phyloP scores from a whole-genome alignment of 1,140 invertebrate genomes.

The Tigriopus japonicus region DNA sequence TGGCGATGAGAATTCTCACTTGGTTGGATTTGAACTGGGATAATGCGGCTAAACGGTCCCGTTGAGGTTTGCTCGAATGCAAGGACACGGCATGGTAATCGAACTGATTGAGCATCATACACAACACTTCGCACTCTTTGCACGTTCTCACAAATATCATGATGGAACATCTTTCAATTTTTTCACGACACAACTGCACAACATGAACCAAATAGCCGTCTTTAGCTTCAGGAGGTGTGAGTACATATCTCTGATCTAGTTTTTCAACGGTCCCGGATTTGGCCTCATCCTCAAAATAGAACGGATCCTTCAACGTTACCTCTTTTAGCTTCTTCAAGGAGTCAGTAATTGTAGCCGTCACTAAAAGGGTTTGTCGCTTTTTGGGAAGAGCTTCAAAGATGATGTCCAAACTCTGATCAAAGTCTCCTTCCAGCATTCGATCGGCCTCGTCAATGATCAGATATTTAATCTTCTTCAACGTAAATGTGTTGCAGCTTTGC shows the following conservation, averaged over 20 bases:
- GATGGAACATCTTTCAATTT: slow-evolving; percentile 52
- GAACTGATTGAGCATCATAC: slow-evolving; percentile 55
- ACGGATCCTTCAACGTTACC: slow-evolving; percentile 6
- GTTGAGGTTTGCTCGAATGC: slow-evolving; percentile 65
- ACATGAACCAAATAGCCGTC: slow-evolving; percentile 86
- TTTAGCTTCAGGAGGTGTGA: slow-evolving; percentile 69
- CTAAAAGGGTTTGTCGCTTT: slow-evolving; percentile 64
- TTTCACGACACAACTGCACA: slow-evolving; percentile 49
- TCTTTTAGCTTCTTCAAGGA: neutral
- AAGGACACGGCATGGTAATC: slow-evolving; percentile 69
- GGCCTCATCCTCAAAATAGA: slow-evolving; percentile 34
- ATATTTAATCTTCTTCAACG: slow-evolving; percentile 58
- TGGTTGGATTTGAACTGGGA: slow-evolving; percentile 67
- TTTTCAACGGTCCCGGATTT: slow-evolving; percentile 60
- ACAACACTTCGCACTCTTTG: slow-evolving; percentile 41
- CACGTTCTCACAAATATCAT: slow-evolving; percentile 88
- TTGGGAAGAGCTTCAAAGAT: slow-evolving; percentile 63
- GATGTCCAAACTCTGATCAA: slow-evolving; percentile 36
- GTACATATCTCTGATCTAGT: slow-evolving; percentile 69
- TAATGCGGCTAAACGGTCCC: slow-evolving; percentile 52
- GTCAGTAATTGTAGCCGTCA: slow-evolving; percentile 91
- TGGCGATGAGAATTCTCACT: slow-evolving; percentile 73
- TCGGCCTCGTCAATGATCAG: slow-evolving; percentile 85
- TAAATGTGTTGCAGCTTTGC: slow-evolving; percentile 59
- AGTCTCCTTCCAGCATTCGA: slow-evolving; percentile 47